phyloP scores from a whole-genome alignment of 2,797 vertebrate species.

The Trichosurus vulpecula region DNA sequence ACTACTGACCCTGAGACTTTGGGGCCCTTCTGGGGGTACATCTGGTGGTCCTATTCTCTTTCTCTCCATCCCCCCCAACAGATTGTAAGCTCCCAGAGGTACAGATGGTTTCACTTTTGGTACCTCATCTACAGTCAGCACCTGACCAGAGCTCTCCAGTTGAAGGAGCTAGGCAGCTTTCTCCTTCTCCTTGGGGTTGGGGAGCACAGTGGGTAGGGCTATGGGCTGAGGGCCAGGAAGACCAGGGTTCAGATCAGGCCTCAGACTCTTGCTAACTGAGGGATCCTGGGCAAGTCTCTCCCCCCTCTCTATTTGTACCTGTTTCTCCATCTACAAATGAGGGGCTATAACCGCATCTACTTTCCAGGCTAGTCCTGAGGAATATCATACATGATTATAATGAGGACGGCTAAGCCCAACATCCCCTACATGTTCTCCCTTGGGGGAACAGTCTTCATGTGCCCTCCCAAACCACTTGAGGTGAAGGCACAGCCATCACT shows the following conservation, averaged over 20 bases:
- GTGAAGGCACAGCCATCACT: background rate
- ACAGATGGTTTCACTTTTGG: background rate
- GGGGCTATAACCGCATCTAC: background rate
- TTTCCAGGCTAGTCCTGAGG: background rate
- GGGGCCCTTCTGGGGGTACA: too few species aligned
- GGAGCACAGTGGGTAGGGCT: background rate
- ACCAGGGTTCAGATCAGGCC: background rate
- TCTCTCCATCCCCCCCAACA: too few species aligned
- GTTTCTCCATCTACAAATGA: background rate
- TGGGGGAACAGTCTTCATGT: background rate
- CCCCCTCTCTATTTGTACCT: background rate
- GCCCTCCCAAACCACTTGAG: background rate
- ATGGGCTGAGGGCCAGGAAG: background rate
- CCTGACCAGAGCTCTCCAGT: background rate
- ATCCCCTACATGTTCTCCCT: background rate
- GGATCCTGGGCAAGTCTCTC: background rate
- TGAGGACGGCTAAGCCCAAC: background rate
- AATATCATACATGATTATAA: background rate
- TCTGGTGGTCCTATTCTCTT: too few species aligned
- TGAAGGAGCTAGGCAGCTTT: background rate
- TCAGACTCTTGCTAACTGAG: background rate
- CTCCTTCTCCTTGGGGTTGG: background rate
- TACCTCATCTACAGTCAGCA: background rate
- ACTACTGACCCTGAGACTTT: background rate
- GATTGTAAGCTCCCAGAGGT: background rate